These are phyloP conservation scores for Thrips palmi DNA, from an alignment of 1,140 invertebrate genomes.

Conservation along the genomic window DNA sequence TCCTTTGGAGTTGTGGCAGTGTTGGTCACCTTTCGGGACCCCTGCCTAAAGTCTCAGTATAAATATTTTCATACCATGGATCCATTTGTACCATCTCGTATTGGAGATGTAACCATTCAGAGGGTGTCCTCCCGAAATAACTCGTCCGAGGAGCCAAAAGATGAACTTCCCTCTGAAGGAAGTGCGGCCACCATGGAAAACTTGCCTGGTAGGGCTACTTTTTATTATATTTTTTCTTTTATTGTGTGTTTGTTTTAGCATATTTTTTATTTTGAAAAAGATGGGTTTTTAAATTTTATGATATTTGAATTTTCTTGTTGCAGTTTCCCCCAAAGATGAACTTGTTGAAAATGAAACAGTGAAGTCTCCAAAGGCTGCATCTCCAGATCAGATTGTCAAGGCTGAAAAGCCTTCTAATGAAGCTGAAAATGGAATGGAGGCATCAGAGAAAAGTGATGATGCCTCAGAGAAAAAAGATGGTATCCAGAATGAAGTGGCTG, in stretches of 20 bases:
- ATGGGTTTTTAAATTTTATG: too few species aligned
- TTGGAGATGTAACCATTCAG: constrained; percentile 33
- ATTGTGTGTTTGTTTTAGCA: too few species aligned
- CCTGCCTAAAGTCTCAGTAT: neutral
- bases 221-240: constrained; percentile 18
- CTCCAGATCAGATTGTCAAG: too few species aligned
- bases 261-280: too few species aligned
- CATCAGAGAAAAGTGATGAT: constrained; percentile 19
- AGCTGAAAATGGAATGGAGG: neutral
- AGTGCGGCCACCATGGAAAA: constrained; percentile 10
- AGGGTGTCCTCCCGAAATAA: constrained; percentile 22
- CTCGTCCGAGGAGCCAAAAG: constrained; percentile 14
- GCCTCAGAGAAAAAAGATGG: constrained; percentile 21
- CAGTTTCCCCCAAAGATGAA: too few species aligned
- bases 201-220: constrained; percentile 14
- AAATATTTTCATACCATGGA: constrained; percentile 15
- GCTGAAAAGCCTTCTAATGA: neutral
- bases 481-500: neutral
- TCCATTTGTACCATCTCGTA: constrained; percentile 24
- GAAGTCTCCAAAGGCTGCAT: too few species aligned
- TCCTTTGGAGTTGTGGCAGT: too few species aligned
- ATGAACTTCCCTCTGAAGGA: constrained; percentile 15
- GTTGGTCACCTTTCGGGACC: constrained; percentile 14
- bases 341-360: too few species aligned
- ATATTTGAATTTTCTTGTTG: too few species aligned